Percentiles rank a stretch among this genome's conserved stretches.
phyloP scores from a whole-genome alignment of 2,888 invertebrate genomes.

The Nemoura dubitans region DNA sequence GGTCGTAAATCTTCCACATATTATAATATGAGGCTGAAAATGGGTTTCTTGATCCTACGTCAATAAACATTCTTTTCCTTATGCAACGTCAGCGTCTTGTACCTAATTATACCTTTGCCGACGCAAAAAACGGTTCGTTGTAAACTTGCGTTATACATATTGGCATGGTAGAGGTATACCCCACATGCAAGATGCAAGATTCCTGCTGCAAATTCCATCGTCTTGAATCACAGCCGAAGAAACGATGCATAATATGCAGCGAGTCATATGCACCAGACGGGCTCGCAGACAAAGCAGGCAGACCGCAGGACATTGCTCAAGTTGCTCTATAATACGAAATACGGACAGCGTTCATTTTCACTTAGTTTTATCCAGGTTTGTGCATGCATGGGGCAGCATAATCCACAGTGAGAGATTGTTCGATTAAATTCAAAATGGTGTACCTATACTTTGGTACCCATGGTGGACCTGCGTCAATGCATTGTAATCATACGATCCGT shows the following conservation, averaged over 20 bases:
- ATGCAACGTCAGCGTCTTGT: neutral
- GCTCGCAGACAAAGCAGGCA: too few species aligned
- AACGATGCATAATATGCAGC: neutral
- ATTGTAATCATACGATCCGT: neutral
- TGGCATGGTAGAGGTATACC: too few species aligned
- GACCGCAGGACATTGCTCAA: too few species aligned
- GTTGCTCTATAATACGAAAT: too few species aligned
- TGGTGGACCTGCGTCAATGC: neutral
- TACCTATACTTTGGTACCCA: too few species aligned
- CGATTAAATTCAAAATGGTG: neutral
- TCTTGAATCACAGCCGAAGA: neutral
- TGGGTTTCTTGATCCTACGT: neutral
- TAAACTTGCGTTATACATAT: neutral
- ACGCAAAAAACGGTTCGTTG: neutral
- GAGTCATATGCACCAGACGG: too few species aligned
- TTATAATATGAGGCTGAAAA: neutral
- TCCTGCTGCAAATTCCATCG: neutral
- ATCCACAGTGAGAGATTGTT: neutral
- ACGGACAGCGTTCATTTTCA: too few species aligned
- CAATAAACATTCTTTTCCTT: neutral
- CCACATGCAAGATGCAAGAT: neutral
- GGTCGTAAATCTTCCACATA: too few species aligned
- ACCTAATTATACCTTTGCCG: neutral
- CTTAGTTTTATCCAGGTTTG: too few species aligned
- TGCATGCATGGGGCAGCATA: too few species aligned